A percentile compares a stretch with the other conserved stretches of the same genome.
phyloP scores from a whole-genome alignment of 2,113 vertebrate genomes.

The Trematomus loennbergii region DNA sequence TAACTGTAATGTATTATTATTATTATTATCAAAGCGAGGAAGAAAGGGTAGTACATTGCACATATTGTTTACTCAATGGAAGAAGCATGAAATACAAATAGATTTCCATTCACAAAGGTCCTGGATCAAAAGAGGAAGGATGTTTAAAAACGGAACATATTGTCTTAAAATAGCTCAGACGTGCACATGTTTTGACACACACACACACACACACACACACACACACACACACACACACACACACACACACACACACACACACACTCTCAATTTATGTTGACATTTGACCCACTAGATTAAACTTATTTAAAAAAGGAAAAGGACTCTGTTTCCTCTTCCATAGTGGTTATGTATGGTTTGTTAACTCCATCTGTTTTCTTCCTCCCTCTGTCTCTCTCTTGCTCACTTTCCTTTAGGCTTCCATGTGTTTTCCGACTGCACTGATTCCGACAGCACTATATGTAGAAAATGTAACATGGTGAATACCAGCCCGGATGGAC shows the following conservation, averaged over 20 bases:
- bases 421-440: constrained; percentile 85
- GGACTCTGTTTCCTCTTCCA: constrained; percentile 5
- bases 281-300: constrained; percentile 20
- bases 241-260: no score
- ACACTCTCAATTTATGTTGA: constrained; percentile 1
- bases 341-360: not conserved
- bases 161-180: constrained; percentile 14
- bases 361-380: constrained; percentile 23
- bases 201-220: no score
- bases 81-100: constrained; percentile 30
- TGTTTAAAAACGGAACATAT: constrained; percentile 52
- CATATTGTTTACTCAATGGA: constrained; percentile 27
- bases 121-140: constrained; percentile 62
- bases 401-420: constrained; percentile 77
- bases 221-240: no score
- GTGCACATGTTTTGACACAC: constrained; percentile 26
- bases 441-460: constrained; percentile 71
- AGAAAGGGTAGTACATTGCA: not conserved
- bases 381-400: not conserved
- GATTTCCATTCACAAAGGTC: constrained; percentile 52
- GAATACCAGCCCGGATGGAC: constrained; percentile 93
- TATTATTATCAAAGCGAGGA: not conserved
- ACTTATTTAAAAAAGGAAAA: constrained; percentile 1
- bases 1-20: no score
- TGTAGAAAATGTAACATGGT: constrained; percentile 86